Conservation (phyloP, 2,797 vertebrate species). For the Leptoclinus maculatus region DNA sequence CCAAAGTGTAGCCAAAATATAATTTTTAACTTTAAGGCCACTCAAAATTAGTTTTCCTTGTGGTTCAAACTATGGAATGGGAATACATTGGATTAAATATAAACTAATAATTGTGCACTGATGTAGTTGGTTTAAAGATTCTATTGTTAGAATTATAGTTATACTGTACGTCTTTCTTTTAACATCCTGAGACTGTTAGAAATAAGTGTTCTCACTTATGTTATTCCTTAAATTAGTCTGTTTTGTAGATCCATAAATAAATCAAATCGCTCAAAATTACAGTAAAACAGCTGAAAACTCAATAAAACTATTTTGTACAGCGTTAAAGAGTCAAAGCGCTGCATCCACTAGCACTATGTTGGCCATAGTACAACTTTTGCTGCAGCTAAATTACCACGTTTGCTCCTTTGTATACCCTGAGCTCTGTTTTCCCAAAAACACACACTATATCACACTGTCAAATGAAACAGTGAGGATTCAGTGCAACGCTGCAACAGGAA, state of each 20-base stretch:
- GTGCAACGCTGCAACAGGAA: constrained; percentile 28
- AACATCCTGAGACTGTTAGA: not conserved
- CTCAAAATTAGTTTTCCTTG: not conserved
- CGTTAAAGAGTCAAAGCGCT: not conserved
- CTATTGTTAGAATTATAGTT: not conserved
- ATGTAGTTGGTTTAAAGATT: not conserved
- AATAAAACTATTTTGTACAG: not conserved
- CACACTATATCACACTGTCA: constrained; percentile 20
- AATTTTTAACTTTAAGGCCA: not conserved
- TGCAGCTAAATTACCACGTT: constrained; percentile 24
- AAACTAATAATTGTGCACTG: not conserved
- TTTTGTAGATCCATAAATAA: not conserved
- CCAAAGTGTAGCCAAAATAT: not conserved
- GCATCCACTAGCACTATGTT: too few species aligned
- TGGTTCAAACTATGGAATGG: not conserved
- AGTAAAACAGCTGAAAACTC: not conserved
- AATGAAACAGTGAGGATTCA: constrained; percentile 43
- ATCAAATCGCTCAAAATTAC: not conserved
- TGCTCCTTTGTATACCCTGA: constrained; percentile 23
- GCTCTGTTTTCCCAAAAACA: constrained; percentile 3
- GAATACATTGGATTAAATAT: not conserved
- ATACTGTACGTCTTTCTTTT: not conserved
- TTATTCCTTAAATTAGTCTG: not conserved
- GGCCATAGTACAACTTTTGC: not conserved
- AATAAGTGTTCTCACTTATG: not conserved